Percentiles rank a stretch among this genome's conserved stretches.
Conservation (phyloP, 2,888 invertebrate species). For the Xanthia icteritia region DNA sequence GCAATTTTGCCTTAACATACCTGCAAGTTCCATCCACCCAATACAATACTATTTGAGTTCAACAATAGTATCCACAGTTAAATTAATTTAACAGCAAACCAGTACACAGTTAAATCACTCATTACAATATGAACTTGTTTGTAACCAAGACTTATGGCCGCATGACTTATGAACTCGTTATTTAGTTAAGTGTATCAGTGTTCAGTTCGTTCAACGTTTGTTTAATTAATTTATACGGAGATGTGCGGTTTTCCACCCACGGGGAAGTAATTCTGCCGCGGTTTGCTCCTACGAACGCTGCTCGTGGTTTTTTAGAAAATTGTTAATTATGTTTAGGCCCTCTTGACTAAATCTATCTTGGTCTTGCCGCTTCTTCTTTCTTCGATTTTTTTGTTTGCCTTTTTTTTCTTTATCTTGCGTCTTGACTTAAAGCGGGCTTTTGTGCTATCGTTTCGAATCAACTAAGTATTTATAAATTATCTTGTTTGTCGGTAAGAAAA, state of each 20-base stretch:
- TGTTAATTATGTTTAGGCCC: too few species aligned
- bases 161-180: slow-evolving; percentile 46
- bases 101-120: slow-evolving; percentile 18
- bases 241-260: slow-evolving; percentile 27
- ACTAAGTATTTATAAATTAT: not conserved
- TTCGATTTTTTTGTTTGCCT: not conserved
- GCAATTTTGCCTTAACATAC: too few species aligned
- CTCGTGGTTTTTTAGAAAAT: not conserved
- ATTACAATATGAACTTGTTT: slow-evolving; percentile 40
- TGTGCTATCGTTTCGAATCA: not conserved
- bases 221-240: slow-evolving; percentile 59
- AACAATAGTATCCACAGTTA: not conserved
- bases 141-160: slow-evolving; percentile 42
- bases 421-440: not conserved
- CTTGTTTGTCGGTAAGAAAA: not conserved
- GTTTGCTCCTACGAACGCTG: not conserved
- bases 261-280: not conserved
- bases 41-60: not conserved
- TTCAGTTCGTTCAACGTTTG: slow-evolving; percentile 55
- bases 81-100: not conserved
- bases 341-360: not conserved
- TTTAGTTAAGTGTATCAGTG: slow-evolving; percentile 59
- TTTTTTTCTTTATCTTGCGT: not conserved
- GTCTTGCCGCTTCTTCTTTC: not conserved
- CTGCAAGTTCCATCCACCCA: not conserved